Conservation (phyloP, 2,113 vertebrate genomes). For the Diadophis punctatus region DNA sequence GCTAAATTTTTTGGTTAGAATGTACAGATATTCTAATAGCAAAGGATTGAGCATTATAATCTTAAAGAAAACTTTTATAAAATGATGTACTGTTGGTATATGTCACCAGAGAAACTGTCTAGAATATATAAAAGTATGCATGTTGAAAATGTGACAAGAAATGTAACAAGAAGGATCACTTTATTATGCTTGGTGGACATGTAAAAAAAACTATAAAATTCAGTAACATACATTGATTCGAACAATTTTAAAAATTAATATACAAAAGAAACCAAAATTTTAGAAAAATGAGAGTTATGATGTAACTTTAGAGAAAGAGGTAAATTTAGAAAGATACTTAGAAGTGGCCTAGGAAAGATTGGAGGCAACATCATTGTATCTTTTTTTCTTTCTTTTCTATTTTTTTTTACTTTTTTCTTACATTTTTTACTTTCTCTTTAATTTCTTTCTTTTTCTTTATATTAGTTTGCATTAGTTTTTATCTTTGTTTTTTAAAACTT, state of each 20-base stretch:
- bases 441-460: neutral
- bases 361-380: neutral
- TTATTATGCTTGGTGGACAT: neutral
- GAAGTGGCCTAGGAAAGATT: neutral
- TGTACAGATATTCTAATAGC: neutral
- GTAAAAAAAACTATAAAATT: neutral
- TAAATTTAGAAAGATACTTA: neutral
- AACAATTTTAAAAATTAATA: neutral
- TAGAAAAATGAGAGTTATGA: neutral
- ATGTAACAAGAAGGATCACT: neutral
- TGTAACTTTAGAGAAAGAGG: neutral
- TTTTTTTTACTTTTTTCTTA: neutral
- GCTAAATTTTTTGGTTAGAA: neutral
- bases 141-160: neutral
- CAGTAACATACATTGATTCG: neutral
- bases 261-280: neutral
- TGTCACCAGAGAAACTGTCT: too few relatives aligned
- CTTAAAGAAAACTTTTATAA: neutral
- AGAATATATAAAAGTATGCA: too few relatives aligned
- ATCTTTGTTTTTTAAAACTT: neutral
- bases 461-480: neutral
- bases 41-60: neutral
- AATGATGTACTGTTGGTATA: too few relatives aligned
- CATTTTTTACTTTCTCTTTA: neutral
- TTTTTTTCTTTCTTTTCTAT: neutral